Evolutionary conservation across 2,113 vertebrate genomes (phyloP).

Genomic region (Anser brachyrhynchus): DNA sequence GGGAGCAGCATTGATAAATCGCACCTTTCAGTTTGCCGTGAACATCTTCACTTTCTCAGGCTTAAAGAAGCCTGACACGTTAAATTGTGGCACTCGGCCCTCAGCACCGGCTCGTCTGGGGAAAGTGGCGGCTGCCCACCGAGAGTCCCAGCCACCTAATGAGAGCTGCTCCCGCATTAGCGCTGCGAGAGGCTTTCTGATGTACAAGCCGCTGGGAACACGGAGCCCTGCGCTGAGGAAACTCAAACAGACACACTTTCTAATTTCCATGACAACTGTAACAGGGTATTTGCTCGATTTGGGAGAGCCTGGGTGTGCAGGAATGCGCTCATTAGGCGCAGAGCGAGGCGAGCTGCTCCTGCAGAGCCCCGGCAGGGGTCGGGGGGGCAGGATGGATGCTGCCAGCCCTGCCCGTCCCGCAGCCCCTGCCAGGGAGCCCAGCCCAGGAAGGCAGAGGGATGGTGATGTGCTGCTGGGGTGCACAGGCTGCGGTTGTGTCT

Average conservation of each 20-base stretch:
- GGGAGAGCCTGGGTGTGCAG: background rate
- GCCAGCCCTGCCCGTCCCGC: too few species aligned
- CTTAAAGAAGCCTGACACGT: background rate
- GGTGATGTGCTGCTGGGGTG: too few species aligned
- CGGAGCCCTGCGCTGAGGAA: background rate
- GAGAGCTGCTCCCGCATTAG: background rate
- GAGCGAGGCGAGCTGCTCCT: background rate
- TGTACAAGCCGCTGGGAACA: background rate
- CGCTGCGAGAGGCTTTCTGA: background rate
- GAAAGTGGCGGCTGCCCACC: background rate
- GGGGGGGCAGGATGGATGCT: background rate
- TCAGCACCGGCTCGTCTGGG: background rate
- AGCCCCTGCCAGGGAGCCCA: accelerated
- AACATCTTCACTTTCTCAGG: slow-evolving; percentile 7
- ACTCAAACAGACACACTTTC: slow-evolving; percentile 8
- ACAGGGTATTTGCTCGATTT: background rate
- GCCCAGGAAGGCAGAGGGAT: background rate
- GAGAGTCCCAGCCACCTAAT: background rate
- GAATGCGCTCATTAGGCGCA: accelerated
- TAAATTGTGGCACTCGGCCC: background rate
- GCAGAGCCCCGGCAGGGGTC: background rate
- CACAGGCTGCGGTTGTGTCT: accelerated
- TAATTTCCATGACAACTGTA: background rate
- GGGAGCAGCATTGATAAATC: slow-evolving; percentile 68
- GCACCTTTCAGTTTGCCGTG: slow-evolving; percentile 39